Base-by-base conservation (phyloP, 92 coral and sea anemone species). In the Anthopleura xanthogrammica region DNA sequence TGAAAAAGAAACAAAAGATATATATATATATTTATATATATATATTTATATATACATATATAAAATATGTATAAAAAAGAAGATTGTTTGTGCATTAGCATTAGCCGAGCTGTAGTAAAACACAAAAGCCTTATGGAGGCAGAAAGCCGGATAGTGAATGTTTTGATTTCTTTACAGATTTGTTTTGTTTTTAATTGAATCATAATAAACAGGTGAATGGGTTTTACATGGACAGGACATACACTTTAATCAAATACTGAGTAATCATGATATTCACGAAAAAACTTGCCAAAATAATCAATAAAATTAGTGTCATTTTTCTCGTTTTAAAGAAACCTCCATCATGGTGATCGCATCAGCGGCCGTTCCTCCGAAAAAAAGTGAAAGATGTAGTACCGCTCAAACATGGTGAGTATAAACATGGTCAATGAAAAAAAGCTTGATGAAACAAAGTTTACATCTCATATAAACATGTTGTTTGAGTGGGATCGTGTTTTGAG, bases 311-410 rank as follows among this genome's bases (percentile, higher is more conserved):
- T 9, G 3, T 36, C 42, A 4, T 29, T 29, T 68, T 68, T 68
- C 7, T 23, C 5, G 74, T 68, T 68, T 68, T 24, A 12, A 68
- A 68, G 74, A 68, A 68, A 23, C 8, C 42, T 36, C 29, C 41
- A 68, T 68, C 16, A 68, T 68, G 74, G 74, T 68, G 74, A 36
- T 68, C 6, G 74, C 29, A 36, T 68, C 74, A 68, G 74, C 74
- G 41, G 74, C 42, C 12, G 17, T 68, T 68, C 14, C 74, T 68
- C 74, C 74, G 36, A 68, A 68, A 14, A 2, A 24, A 68, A 68
- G 43, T 68, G 24, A 23, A 68, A 42, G 74, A 23, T 68, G 74
- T 29, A 29, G 36, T 36, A 29, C 29, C 74, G 29, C 16, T 68
- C 17, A 23, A 68, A 68, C 12, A 9, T 68, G 74, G 74, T 68